phyloP scores from a whole-genome alignment of 1,140 invertebrate species.

The Drosophila paulistorum region DNA sequence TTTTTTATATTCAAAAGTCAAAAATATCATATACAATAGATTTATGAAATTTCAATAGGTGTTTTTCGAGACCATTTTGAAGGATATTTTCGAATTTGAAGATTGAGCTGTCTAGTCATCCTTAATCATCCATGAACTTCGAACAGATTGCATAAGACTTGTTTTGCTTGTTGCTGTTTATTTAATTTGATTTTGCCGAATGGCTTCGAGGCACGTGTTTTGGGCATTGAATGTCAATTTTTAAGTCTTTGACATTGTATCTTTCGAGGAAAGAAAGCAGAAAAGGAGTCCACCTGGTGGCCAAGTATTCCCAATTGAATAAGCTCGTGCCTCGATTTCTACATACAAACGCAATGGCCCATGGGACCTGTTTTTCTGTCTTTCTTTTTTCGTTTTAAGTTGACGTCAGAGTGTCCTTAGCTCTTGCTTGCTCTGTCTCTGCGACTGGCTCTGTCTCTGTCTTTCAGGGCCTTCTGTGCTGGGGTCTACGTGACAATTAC shows the following conservation, averaged over 20 bases:
- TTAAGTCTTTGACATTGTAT: background rate
- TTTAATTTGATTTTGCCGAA: slow-evolving; percentile 7
- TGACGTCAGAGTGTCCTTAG: slow-evolving; percentile 11
- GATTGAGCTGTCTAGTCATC: background rate
- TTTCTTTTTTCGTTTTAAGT: background rate
- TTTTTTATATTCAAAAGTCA: too few species aligned
- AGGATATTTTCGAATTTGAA: too few species aligned
- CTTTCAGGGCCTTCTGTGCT: background rate
- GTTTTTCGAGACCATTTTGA: too few species aligned
- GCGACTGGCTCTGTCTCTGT: background rate
- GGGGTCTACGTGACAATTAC: slow-evolving; percentile 9
- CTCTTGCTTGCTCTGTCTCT: background rate
- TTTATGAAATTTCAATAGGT: too few species aligned
- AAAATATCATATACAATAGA: too few species aligned
- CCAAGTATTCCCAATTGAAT: background rate
- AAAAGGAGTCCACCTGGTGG: background rate
- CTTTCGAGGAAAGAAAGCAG: background rate
- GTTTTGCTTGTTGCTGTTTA: slow-evolving; percentile 4
- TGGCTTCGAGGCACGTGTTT: background rate
- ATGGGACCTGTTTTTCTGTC: background rate
- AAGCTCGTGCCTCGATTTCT: background rate
- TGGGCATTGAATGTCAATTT: slow-evolving; percentile 1
- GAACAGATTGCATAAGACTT: background rate
- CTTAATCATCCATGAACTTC: background rate
- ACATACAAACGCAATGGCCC: slow-evolving; percentile 8